These are phyloP conservation scores for Halocynthia aurantium DNA, from an alignment of 23 tunicate species.

Conservation along the genomic window DNA sequence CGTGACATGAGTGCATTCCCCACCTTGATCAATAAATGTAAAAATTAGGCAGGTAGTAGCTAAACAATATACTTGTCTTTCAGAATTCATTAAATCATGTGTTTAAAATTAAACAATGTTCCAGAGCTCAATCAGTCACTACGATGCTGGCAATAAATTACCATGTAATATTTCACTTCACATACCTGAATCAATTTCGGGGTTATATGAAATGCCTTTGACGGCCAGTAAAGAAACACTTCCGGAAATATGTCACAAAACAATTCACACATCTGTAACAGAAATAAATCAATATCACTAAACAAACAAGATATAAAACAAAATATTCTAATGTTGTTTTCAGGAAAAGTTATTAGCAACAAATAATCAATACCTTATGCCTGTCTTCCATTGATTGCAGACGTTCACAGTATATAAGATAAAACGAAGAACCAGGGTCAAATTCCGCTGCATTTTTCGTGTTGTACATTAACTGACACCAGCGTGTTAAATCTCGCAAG, in stretches of 20 bases:
- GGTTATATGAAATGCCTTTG: conserved; percentile 42
- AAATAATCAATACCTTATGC: conserved; percentile 51
- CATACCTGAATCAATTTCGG: conserved; percentile 29
- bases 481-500: conserved; percentile 72
- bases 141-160: too few species aligned
- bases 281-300: conserved; percentile 7
- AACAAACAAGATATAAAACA: neutral
- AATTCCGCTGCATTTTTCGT: neutral
- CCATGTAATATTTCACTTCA: too few species aligned
- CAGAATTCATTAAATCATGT: too few species aligned
- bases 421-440: conserved; percentile 1
- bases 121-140: too few species aligned
- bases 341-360: neutral
- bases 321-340: neutral
- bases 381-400: conserved; percentile 46
- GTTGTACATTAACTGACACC: conserved; percentile 59
- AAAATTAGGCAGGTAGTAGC: too few species aligned
- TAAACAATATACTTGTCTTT: too few species aligned
- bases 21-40: conserved; percentile 1
- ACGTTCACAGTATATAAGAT: conserved; percentile 59
- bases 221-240: conserved; percentile 32
- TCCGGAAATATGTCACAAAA: conserved; percentile 24
- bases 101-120: too few species aligned
- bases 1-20: conserved; percentile 52
- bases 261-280: conserved; percentile 30